Conservation (phyloP, 2,113 vertebrate species). For the Sinosuthora webbiana region DNA sequence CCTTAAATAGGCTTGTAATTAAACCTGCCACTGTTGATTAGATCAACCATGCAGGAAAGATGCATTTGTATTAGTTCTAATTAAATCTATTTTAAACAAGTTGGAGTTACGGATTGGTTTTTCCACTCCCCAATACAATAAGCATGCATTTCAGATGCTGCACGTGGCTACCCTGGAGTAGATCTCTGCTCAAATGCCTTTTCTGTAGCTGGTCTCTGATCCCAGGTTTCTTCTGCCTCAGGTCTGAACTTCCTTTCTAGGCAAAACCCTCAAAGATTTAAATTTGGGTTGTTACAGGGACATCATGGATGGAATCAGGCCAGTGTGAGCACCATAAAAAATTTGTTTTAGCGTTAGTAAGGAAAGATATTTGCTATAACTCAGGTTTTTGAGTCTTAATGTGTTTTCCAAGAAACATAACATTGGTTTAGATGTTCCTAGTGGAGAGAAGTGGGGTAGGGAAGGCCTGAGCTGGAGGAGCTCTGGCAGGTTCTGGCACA, state of each 20-base stretch:
- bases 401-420: neutral
- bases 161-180: neutral
- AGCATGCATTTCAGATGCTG: neutral
- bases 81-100: slow-evolving; percentile 26
- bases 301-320: neutral
- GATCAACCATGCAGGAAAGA: slow-evolving; percentile 36
- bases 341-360: rapidly evolving
- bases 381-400: neutral
- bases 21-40: slow-evolving; percentile 58
- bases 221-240: neutral
- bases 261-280: neutral
- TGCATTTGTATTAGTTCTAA: slow-evolving; percentile 55
- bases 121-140: neutral
- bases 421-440: neutral
- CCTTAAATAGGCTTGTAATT: slow-evolving; percentile 60
- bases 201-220: neutral
- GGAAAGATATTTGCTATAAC: neutral
- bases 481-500: neutral
- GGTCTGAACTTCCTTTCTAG: neutral
- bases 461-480: neutral
- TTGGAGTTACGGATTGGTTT: neutral
- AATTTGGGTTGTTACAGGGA: neutral
- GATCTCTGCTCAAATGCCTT: neutral
- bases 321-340: neutral
- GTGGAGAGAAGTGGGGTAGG: neutral